Base-by-base conservation (phyloP, 2,888 invertebrate species). In the Cantharis rustica region DNA sequence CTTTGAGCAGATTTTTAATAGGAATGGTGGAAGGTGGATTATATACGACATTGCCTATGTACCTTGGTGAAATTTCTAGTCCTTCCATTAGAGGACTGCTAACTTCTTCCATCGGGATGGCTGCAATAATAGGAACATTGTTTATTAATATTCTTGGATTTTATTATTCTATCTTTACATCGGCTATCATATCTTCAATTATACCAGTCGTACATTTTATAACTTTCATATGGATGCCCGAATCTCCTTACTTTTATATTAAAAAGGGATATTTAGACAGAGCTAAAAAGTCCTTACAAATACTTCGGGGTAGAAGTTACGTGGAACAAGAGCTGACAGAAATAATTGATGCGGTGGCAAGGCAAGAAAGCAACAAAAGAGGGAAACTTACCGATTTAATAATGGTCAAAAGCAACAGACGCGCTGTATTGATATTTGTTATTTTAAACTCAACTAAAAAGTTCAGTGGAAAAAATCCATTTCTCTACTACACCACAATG, bases 141-240 rank as follows among this genome's bases (percentile, higher is more conserved):
- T 88, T 91, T 84, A 91, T 92, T 81, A 92, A 91, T 87, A 89
- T 91, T 84, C 90, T 92, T 81, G 92, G 92, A 15, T 91, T 92
- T 2, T 89, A 89, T 83, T 91, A 90, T 64, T 87, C 90, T 79
- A 91, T 92, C 87, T 88, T 87, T 80, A 86, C 87, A 16, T 88
- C 92, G 79, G 91, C 91, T 79, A 86, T 89, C 71, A 89, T 91
- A 85, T 92, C 92, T 84, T 88, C 91, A 81, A 84, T 90, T 77
- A 89, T 93, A 73, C 91, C 93, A 10, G 84, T 92, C 26, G 84
- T 91, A 63, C 91, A 92, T 83, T 87, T 92, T 68, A 74, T 91
- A 16, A 87, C 90, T 10, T 91, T 93, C 85, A 86, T 91, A 27
- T 90, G 91, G 84, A 89, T 93, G 85, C 94, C 94, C n/a, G 94